Conservation (phyloP, 1,140 invertebrate species). For the Pachyrhynchus sulphureomaculatus region DNA sequence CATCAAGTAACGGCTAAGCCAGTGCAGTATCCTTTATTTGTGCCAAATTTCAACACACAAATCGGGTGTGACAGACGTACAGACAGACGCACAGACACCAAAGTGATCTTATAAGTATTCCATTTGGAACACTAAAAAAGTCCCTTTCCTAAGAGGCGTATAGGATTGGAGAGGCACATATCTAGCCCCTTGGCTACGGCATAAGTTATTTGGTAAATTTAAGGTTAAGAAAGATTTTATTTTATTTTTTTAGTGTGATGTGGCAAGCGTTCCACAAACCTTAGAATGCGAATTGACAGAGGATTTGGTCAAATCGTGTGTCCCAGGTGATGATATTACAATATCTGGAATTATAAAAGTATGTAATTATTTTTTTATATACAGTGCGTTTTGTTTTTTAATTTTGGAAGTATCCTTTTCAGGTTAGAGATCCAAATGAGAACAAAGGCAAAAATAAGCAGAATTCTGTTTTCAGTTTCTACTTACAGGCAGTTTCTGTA, state of each 20-base stretch:
- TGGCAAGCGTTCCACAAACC: constrained; percentile 79
- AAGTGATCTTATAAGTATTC: too few relatives aligned
- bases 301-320: constrained; percentile 84
- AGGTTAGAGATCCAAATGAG: constrained; percentile 36
- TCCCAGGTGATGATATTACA: constrained; percentile 86
- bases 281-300: constrained; percentile 84
- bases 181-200: too few relatives aligned
- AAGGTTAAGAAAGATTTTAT: too few relatives aligned
- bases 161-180: too few relatives aligned
- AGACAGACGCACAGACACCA: too few relatives aligned
- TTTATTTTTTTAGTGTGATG: constrained; percentile 55
- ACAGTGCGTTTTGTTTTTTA: neutral
- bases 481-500: constrained; percentile 76
- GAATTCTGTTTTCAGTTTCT: constrained; percentile 66
- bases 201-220: too few relatives aligned
- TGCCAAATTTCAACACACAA: too few relatives aligned
- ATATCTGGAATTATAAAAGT: constrained; percentile 76
- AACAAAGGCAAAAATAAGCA: constrained; percentile 54
- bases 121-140: too few relatives aligned
- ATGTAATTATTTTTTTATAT: constrained; percentile 33
- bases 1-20: too few relatives aligned
- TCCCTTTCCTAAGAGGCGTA: too few relatives aligned
- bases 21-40: too few relatives aligned
- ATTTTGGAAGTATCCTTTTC: constrained; percentile 10
- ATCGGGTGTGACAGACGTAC: too few relatives aligned